A percentile compares a stretch with the other conserved stretches of the same genome.
Conservation (phyloP, 2,888 invertebrate genomes). For the Dasysyrphus albostriatus region DNA sequence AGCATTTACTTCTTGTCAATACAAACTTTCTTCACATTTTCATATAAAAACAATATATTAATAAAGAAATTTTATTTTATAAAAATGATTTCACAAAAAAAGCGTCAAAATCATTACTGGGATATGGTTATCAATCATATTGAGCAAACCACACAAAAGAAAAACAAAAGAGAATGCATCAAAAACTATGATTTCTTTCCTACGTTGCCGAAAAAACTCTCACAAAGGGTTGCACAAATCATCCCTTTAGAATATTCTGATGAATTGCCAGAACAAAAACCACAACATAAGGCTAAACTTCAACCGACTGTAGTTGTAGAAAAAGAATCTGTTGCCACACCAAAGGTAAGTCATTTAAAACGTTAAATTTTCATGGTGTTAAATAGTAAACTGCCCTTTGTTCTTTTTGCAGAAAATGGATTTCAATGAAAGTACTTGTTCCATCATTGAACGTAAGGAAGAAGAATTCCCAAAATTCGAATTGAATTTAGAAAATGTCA, state of each 20-base stretch:
- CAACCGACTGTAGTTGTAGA: conserved; percentile 75
- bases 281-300: conserved; percentile 68
- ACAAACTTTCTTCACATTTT: too few relatives aligned
- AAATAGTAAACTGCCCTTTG: too few relatives aligned
- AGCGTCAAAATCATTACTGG: conserved; percentile 79
- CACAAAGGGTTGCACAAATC: conserved; percentile 80
- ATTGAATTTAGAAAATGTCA: conserved; percentile 78
- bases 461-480: conserved; percentile 79
- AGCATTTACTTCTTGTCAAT: background rate
- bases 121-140: conserved; percentile 79
- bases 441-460: conserved; percentile 80
- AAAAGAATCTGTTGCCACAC: conserved; percentile 64
- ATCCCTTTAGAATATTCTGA: conserved; percentile 80
- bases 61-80: background rate
- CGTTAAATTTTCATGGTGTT: background rate
- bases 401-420: conserved; percentile 12
- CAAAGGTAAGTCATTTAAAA: conserved; percentile 62
- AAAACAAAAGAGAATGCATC: conserved; percentile 59
- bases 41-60: too few relatives aligned
- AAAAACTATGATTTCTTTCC: conserved; percentile 79
- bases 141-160: conserved; percentile 77
- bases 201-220: conserved; percentile 80
- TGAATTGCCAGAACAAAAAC: background rate
- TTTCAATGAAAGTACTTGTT: conserved; percentile 81
- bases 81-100: conserved; percentile 18